phyloP scores from a whole-genome alignment of 35 echinoderm and acorn worm species.

The Apostichopus japonicus region DNA sequence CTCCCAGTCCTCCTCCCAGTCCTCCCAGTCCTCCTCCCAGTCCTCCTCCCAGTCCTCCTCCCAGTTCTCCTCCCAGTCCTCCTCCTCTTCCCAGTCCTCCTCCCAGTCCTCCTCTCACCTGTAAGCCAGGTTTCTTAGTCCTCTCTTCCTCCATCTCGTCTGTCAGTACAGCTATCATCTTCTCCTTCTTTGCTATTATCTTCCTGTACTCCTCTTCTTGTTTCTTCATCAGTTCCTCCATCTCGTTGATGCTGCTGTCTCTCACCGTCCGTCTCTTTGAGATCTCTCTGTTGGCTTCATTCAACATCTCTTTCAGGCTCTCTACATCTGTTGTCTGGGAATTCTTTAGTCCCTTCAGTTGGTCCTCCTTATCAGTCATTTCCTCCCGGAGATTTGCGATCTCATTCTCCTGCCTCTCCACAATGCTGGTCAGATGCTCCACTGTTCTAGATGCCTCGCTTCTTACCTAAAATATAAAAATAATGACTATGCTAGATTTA shows the following conservation, averaged over 20 bases:
- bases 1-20: too few species aligned
- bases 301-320: slow-evolving; percentile 75
- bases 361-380: slow-evolving; percentile 42
- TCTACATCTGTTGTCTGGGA: slow-evolving; percentile 65
- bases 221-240: slow-evolving; percentile 55
- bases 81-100: too few species aligned
- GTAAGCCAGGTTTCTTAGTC: slow-evolving; percentile 56
- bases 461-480: slow-evolving; percentile 16
- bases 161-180: slow-evolving; percentile 50
- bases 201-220: slow-evolving; percentile 62
- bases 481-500: too few species aligned
- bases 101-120: slow-evolving; percentile 32
- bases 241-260: slow-evolving; percentile 57
- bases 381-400: slow-evolving; percentile 66
- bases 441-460: slow-evolving; percentile 67
- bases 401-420: slow-evolving; percentile 80
- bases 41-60: too few species aligned
- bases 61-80: too few species aligned
- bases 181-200: slow-evolving; percentile 65
- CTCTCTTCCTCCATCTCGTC: slow-evolving; percentile 68
- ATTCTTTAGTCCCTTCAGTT: slow-evolving; percentile 44
- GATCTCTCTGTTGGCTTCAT: slow-evolving; percentile 65
- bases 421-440: slow-evolving; percentile 80
- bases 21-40: too few species aligned
- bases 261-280: slow-evolving; percentile 50